Conservation (phyloP, 2,888 invertebrate genomes). For the Heliconius erato region DNA sequence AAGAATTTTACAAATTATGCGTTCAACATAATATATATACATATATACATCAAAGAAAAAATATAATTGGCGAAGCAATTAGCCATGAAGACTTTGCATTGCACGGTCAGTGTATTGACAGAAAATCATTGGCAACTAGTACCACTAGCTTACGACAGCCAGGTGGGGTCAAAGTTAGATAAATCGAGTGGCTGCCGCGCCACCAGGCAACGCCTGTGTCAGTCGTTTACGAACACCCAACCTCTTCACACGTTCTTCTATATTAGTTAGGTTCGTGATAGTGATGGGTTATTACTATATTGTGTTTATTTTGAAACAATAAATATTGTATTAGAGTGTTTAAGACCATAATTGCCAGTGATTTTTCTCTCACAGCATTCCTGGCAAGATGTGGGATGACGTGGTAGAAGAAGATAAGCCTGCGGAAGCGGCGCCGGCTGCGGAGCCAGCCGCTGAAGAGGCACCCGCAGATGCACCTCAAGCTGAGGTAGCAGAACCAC, state of each 20-base stretch:
- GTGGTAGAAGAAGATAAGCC: constrained; percentile 81
- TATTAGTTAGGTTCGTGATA: constrained; percentile 74
- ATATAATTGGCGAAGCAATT: constrained; percentile 75
- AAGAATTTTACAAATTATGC: constrained; percentile 49
- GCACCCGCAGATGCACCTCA: constrained; percentile 67
- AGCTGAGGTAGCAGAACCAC: constrained; percentile 78
- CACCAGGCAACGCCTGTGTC: constrained; percentile 67
- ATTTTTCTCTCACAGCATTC: constrained; percentile 74
- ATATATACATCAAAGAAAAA: constrained; percentile 55
- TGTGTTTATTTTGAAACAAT: constrained; percentile 38
- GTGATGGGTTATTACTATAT: constrained; percentile 45
- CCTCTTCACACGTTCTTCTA: constrained; percentile 79
- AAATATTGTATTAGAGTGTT: constrained; percentile 31
- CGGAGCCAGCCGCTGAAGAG: constrained; percentile 60
- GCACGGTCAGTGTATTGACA: constrained; percentile 82
- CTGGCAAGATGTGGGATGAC: constrained; percentile 85
- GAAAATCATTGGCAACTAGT: constrained; percentile 81
- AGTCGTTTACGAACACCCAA: constrained; percentile 81
- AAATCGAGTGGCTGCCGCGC: constrained; percentile 79
- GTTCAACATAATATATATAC: constrained; percentile 40
- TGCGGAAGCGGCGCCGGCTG: constrained; percentile 57
- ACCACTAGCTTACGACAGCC: constrained; percentile 76
- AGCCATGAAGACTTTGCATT: constrained; percentile 73
- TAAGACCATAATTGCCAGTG: constrained; percentile 57
- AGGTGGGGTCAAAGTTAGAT: constrained; percentile 82